Conservation (phyloP, 37 sponge, comb jelly and placozoan species). For the Axinella damicornis region DNA sequence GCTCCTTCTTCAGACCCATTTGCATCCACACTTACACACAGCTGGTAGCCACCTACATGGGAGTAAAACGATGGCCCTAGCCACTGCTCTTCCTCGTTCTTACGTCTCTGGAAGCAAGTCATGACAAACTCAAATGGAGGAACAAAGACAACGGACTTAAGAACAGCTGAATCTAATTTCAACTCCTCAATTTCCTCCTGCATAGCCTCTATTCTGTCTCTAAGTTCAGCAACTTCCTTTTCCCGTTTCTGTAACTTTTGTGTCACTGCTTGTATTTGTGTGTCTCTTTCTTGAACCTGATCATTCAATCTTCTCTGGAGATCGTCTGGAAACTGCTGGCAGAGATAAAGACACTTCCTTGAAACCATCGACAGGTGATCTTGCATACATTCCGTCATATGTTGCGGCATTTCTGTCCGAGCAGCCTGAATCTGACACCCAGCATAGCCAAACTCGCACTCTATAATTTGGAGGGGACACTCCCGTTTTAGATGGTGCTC, state of each 20-base stretch:
- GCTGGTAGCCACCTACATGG: slow-evolving; percentile 28
- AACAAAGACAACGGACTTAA: slow-evolving; percentile 7
- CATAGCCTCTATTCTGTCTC: background rate
- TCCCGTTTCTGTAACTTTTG: slow-evolving; percentile 11
- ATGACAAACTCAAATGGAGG: slow-evolving; percentile 45
- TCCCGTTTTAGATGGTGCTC: background rate
- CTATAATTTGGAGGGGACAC: background rate
- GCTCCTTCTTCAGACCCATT: slow-evolving; percentile 28
- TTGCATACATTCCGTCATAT: background rate
- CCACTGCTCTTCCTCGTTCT: slow-evolving; percentile 21
- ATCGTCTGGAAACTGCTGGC: background rate
- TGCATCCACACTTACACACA: slow-evolving; percentile 52
- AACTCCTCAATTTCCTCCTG: slow-evolving; percentile 24
- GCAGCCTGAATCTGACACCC: slow-evolving; percentile 31
- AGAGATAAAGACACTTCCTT: background rate
- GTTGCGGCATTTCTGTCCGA: background rate
- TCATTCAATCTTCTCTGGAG: background rate
- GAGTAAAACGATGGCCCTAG: slow-evolving; percentile 38
- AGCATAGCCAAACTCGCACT: slow-evolving; percentile 49
- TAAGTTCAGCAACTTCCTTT: slow-evolving; percentile 6
- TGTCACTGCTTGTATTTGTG: background rate
- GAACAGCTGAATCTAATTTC: background rate
- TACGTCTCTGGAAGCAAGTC: slow-evolving; percentile 24
- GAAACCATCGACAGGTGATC: background rate
- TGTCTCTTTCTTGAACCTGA: no score